Evolutionary conservation across 2,113 vertebrate genomes (phyloP), one percentile per base, ranked within the genome.

Genomic region (Leucosticte australis): DNA sequence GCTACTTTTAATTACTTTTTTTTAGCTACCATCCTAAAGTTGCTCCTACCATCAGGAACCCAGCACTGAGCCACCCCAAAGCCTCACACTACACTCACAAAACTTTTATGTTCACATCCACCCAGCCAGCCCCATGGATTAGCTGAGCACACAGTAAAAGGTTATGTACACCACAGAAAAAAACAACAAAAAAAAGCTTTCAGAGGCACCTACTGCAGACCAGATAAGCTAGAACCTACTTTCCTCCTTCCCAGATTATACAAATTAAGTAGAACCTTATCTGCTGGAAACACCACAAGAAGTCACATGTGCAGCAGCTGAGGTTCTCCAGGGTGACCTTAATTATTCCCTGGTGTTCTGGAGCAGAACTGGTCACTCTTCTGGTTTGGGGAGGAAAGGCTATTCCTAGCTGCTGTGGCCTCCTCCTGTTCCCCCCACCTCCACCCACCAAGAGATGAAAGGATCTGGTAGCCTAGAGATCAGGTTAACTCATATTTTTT

Each of bases 11-110:
- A 55, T 37, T 47, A 37, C 14, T 42, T 37, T 31, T 50, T 87
- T 62, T 69, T 3, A 79, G 53, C 65, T 49, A 19, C 28, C n/a
- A 20, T 79, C 68, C 57, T 15, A 4, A 79, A 94, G 37, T n/a
- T 57, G 26, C 10, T 89, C 13, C 42, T 31, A 35, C 52, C 35
- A 90, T 13, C 17, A 68, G 24, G n/a, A 92, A 35, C 15, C 41
- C 35, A 60, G 35, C 26, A 68, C 49, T 23, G 37, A 90, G 57
- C 79, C 49, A 81, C 56, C 57, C 46, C 50, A 67, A 47, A 85
- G 19, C 62, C 50, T 14, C 39, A 10, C 2, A 0, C 9, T 9
- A 30, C 3, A 7, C 4, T 11, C 55, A 41, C 4, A 8, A 12
- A 42, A 6, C 22, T 83, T 90, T 81, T 3, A 30, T 21, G 17